Base-by-base conservation (phyloP, 2,113 vertebrate genomes). In the Oceanodroma tethys region DNA sequence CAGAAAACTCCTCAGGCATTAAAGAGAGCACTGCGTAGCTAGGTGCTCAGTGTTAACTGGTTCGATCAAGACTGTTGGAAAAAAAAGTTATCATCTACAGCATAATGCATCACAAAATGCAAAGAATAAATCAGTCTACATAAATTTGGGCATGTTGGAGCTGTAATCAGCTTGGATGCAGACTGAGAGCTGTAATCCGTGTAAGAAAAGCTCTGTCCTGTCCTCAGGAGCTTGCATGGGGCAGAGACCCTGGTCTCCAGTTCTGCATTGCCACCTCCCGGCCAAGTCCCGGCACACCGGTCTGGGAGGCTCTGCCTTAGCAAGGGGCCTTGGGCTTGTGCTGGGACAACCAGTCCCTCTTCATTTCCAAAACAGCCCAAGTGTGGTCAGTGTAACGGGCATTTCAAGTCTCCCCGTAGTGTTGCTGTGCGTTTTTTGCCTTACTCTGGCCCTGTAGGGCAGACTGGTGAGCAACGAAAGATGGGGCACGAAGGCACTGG, bases 261-360 rank as follows among this genome's bases (percentile, higher is more conserved):
- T 83, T 96, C 88, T 86, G 60, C 94, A 83, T 93, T 96, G 98
- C 97, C 98, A 92, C 80, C 98, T 98, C 93, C 96, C 84, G 96
- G 97, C 63, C 45, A 62, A 38, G 38, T 73, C 79, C 18, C 38
- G 30, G 76, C 34, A 43, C 67, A 43, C 73, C 14, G 11, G 3
- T 15, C 20, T 30, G 38, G 26, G 43, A 29, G 29, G 50, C 47
- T 13, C n/a, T 21, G 42, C 42, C 42, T 21, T 23, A 7, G 45
- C 43, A 7, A 53, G 32, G 52, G 13, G 29, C 10, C 32, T 14
- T 11, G 48, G 32, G 29, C 15, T 53, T 63, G 20, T 12, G 34
- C 83, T 43, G 29, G 10, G 16, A 11, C 25, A 58, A 8, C 36
- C 26, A 3, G 34, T 27, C 21, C 47, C 36, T 5, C 26, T 20